phyloP scores from a whole-genome alignment of 2,797 vertebrate species.

The Esox lucius region DNA sequence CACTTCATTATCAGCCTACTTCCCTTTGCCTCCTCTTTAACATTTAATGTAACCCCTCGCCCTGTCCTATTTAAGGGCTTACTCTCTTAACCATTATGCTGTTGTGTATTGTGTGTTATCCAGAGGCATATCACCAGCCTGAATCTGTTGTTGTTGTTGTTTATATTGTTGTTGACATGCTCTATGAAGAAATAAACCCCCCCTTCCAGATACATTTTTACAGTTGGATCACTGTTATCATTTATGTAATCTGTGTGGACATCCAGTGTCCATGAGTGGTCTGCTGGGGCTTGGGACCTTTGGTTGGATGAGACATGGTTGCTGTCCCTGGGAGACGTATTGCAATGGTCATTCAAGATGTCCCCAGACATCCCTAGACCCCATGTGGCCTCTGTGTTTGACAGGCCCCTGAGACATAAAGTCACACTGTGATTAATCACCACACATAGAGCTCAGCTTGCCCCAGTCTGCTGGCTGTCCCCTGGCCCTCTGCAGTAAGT shows the following conservation, averaged over 20 bases:
- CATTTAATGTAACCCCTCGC: constrained; percentile 41
- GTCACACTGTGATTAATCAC: constrained; percentile 76
- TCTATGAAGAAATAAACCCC: constrained; percentile 54
- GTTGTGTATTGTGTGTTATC: constrained; percentile 57
- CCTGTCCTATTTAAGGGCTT: constrained; percentile 54
- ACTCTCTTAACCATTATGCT: constrained; percentile 56
- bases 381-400: constrained; percentile 60
- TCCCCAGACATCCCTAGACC: constrained; percentile 67
- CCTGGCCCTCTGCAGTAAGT: constrained; percentile 35
- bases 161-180: constrained; percentile 49
- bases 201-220: constrained; percentile 34
- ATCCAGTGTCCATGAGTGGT: constrained; percentile 53
- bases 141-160: constrained; percentile 62
- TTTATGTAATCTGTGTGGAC: constrained; percentile 62
- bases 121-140: constrained; percentile 60
- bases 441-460: constrained; percentile 52
- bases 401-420: constrained; percentile 64
- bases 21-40: background rate
- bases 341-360: constrained; percentile 57
- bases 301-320: constrained; percentile 48
- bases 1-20: constrained; percentile 16
- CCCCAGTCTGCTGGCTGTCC: constrained; percentile 3
- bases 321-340: constrained; percentile 63
- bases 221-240: constrained; percentile 57
- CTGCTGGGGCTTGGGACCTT: constrained; percentile 60